Percentiles rank a stretch among this genome's conserved stretches.
phyloP scores from a whole-genome alignment of 1,140 invertebrate species.

The Stegodyphus mimosarum region DNA sequence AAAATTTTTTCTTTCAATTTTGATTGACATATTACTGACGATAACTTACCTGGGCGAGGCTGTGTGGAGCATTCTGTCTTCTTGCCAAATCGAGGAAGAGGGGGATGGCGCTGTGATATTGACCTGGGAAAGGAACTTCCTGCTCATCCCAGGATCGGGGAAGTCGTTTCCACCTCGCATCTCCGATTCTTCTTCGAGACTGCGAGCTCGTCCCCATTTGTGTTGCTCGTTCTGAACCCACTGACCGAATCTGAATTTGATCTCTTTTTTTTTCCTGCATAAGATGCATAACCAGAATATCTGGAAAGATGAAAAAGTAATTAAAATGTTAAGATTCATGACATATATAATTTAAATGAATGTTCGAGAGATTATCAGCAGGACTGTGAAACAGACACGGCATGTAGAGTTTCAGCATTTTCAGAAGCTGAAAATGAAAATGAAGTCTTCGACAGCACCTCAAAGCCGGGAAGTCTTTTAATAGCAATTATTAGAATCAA shows the following conservation, averaged over 20 bases:
- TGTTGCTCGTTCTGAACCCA: conserved; percentile 77
- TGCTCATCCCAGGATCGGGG: not conserved
- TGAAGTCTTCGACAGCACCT: too few relatives aligned
- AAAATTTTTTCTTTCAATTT: too few relatives aligned
- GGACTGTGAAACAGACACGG: too few relatives aligned
- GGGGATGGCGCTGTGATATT: conserved; percentile 23
- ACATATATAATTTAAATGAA: too few relatives aligned
- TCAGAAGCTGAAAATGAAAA: too few relatives aligned
- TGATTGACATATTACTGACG: not conserved
- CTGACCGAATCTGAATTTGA: conserved; percentile 95
- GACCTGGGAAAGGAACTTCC: conserved; percentile 19
- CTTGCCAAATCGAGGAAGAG: conserved; percentile 12
- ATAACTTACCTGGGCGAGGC: not conserved
- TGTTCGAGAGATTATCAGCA: too few relatives aligned
- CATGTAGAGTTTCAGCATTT: too few relatives aligned
- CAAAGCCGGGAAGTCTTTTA: too few relatives aligned
- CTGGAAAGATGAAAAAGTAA: conserved; percentile 69
- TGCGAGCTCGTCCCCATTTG: conserved; percentile 24
- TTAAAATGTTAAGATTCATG: too few relatives aligned
- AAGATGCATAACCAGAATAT: conserved; percentile 99
- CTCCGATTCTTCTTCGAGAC: conserved; percentile 26
- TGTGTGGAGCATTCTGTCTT: not conserved
- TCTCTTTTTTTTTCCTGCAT: conserved; percentile 98
- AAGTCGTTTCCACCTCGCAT: not conserved
- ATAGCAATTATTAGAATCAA: too few relatives aligned